These are phyloP conservation scores for Sceliomorpha sp. DNA, from an alignment of 2,888 invertebrate species.

Conservation along the genomic window DNA sequence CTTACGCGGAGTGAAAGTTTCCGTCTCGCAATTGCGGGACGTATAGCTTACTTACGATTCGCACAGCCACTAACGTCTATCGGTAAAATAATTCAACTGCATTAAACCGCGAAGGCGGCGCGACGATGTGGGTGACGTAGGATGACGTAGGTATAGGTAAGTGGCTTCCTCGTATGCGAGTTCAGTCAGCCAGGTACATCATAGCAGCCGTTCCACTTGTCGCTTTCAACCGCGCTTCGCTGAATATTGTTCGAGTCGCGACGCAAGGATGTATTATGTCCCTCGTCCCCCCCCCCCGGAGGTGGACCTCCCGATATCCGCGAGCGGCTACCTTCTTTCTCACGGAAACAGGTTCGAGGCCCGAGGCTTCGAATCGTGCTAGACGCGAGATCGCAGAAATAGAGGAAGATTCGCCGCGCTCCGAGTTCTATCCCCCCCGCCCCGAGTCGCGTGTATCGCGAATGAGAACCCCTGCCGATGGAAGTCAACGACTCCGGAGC, in stretches of 20 bases:
- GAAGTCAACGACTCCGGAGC: conserved; percentile 61
- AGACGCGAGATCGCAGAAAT: background rate
- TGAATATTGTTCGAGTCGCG: conserved; percentile 64
- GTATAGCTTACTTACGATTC: conserved; percentile 62
- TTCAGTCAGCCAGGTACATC: conserved; percentile 52
- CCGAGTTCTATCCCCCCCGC: too few relatives aligned
- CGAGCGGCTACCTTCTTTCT: too few relatives aligned
- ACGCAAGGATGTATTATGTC: conserved; percentile 29
- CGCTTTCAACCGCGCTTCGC: conserved; percentile 61
- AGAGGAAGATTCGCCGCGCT: too few relatives aligned
- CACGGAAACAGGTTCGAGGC: conserved; percentile 42
- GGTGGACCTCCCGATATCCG: too few relatives aligned
- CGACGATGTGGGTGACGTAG: conserved; percentile 21
- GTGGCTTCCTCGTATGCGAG: conserved; percentile 41
- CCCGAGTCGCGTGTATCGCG: background rate
- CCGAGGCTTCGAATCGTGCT: background rate
- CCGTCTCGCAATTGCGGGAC: background rate
- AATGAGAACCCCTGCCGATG: conserved; percentile 57
- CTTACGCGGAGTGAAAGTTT: conserved; percentile 1
- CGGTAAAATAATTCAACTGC: conserved; percentile 11
- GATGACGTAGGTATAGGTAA: conserved; percentile 28
- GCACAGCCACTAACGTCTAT: conserved; percentile 58
- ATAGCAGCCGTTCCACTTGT: conserved; percentile 65
- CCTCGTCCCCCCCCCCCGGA: too few relatives aligned
- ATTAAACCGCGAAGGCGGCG: conserved; percentile 32